These are phyloP conservation scores for Malurus leucopterus DNA, from an alignment of 2,797 vertebrate species.

Conservation along the genomic window DNA sequence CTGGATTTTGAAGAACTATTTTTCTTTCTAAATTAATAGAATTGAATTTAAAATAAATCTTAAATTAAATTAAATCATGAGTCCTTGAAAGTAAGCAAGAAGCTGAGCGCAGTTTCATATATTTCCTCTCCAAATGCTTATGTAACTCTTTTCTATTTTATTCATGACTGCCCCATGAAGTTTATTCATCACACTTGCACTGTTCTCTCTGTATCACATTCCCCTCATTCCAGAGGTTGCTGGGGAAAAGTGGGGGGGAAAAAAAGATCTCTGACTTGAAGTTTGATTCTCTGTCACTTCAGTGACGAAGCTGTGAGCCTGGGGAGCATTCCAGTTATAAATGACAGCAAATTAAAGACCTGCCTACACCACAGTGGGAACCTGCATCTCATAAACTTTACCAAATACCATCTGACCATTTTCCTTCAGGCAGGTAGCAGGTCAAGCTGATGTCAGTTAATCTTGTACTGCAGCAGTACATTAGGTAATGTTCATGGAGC, in stretches of 20 bases:
- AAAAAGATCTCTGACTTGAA: neutral
- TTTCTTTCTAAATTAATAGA: neutral
- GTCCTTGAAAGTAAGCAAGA: neutral
- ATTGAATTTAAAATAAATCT: neutral
- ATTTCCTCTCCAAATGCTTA: neutral
- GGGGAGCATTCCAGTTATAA: neutral
- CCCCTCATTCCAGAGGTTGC: neutral
- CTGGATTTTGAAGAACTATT: neutral
- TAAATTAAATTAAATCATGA: neutral
- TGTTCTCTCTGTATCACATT: neutral
- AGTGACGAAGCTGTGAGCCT: neutral
- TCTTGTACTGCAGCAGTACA: neutral
- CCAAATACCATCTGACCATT: slow-evolving; percentile 28
- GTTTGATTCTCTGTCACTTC: slow-evolving; percentile 17
- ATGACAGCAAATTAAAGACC: slow-evolving; percentile 13
- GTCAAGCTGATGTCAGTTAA: slow-evolving; percentile 26
- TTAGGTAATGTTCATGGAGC: neutral
- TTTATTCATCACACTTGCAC: neutral
- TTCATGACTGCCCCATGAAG: neutral
- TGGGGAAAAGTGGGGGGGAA: neutral
- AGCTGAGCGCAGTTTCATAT: neutral
- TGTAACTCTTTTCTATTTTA: neutral
- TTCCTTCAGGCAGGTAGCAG: slow-evolving; percentile 21
- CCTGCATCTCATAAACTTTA: slow-evolving; percentile 11
- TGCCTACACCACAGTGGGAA: neutral